Evolutionary conservation across 2,888 invertebrate genomes (phyloP).

Genomic region (Steinernema scapterisci): DNA sequence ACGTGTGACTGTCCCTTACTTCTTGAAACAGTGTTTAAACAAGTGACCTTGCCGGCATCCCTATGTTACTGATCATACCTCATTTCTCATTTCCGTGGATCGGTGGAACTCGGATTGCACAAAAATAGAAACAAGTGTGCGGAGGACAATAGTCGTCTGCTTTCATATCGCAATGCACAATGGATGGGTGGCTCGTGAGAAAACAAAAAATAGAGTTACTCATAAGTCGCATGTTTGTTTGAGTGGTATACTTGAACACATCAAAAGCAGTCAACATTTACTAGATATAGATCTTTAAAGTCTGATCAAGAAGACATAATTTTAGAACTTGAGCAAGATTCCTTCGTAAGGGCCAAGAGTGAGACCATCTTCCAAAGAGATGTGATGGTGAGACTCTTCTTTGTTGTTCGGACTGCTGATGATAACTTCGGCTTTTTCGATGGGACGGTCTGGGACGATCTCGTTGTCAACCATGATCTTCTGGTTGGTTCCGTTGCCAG

Average conservation of each 20-base stretch:
- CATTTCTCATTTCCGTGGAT: no score
- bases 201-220: not conserved
- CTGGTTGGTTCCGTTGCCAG: conserved; percentile 22
- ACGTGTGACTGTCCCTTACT: not conserved
- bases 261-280: conserved; percentile 23
- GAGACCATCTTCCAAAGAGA: not conserved
- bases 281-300: not conserved
- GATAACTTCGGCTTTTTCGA: not conserved
- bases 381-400: not conserved
- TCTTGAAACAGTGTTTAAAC: not conserved
- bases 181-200: not conserved
- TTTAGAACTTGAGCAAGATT: conserved; percentile 14
- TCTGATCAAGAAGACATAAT: not conserved
- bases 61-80: no score
- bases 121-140: not conserved
- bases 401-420: conserved; percentile 3
- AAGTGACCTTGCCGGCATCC: no score
- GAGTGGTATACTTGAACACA: not conserved
- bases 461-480: not conserved
- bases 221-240: conserved; percentile 16
- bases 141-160: not conserved
- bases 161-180: not conserved
- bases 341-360: conserved; percentile 18
- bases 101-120: not conserved
- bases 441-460: not conserved